These are phyloP conservation scores for Ctenoplectra terminalis DNA, from an alignment of 1,140 invertebrate species.

Conservation along the genomic window DNA sequence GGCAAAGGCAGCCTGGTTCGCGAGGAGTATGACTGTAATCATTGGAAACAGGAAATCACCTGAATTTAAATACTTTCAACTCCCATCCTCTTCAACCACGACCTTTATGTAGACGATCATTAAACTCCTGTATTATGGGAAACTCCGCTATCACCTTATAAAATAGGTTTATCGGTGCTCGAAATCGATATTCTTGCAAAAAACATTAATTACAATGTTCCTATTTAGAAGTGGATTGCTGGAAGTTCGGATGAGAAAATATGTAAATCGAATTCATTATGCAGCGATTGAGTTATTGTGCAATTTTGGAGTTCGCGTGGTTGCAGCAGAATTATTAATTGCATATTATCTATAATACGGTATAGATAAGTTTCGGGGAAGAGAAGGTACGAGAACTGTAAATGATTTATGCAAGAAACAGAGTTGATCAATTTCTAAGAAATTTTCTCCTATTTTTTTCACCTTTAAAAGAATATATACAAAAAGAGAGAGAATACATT, in stretches of 20 bases:
- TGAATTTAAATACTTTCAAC: conserved; percentile 24
- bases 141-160: neutral
- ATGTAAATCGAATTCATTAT: neutral
- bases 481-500: too few species aligned
- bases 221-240: too few species aligned
- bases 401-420: too few species aligned
- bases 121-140: neutral
- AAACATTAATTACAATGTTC: neutral
- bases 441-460: too few species aligned
- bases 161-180: neutral
- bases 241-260: too few species aligned
- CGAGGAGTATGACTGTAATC: conserved; percentile 30
- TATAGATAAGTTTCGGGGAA: neutral
- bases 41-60: conserved; percentile 37
- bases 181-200: neutral
- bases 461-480: too few species aligned
- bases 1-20: too few species aligned
- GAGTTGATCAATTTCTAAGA: too few species aligned
- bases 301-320: neutral
- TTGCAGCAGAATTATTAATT: neutral
- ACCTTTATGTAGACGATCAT: neutral
- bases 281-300: neutral
- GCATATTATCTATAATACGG: too few species aligned
- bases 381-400: too few species aligned
- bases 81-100: neutral